These are phyloP conservation scores for Diprion similis DNA, from an alignment of 1,140 invertebrate genomes.

Conservation along the genomic window DNA sequence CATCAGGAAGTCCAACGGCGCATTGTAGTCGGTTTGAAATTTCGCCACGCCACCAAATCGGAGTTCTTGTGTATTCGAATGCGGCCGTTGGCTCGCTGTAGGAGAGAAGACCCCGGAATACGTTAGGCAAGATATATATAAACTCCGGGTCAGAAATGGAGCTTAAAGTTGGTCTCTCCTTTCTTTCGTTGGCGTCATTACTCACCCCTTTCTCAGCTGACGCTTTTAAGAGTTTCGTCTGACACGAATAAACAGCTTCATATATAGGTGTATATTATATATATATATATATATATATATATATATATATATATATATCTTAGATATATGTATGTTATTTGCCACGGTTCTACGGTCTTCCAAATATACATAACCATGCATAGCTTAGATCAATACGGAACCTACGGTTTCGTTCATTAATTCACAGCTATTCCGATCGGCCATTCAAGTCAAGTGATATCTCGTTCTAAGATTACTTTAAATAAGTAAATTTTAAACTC, in stretches of 20 bases:
- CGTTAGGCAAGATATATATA: not conserved
- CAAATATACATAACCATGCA: too few relatives aligned
- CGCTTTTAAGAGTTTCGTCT: not conserved
- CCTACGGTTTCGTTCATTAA: not conserved
- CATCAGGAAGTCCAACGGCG: not conserved
- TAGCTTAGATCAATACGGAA: not conserved
- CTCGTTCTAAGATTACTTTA: too few relatives aligned
- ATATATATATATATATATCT: too few relatives aligned
- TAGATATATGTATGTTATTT: too few relatives aligned
- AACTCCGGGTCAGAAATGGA: not conserved
- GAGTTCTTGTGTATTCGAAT: not conserved
- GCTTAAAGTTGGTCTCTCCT: too few relatives aligned
- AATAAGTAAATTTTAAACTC: not conserved
- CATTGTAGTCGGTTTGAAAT: not conserved
- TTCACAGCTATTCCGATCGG: not conserved
- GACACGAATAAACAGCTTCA: not conserved
- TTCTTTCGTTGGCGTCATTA: too few relatives aligned
- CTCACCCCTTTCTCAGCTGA: too few relatives aligned
- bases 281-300: too few relatives aligned
- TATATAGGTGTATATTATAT: not conserved
- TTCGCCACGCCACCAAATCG: not conserved
- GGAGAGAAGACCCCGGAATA: not conserved
- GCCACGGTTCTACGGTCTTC: too few relatives aligned
- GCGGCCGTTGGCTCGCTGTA: not conserved
- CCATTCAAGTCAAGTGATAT: not conserved